A percentile compares a stretch with the other conserved stretches of the same genome.
Conservation (phyloP, 2,797 vertebrate species). For the Cynopterus sphinx region DNA sequence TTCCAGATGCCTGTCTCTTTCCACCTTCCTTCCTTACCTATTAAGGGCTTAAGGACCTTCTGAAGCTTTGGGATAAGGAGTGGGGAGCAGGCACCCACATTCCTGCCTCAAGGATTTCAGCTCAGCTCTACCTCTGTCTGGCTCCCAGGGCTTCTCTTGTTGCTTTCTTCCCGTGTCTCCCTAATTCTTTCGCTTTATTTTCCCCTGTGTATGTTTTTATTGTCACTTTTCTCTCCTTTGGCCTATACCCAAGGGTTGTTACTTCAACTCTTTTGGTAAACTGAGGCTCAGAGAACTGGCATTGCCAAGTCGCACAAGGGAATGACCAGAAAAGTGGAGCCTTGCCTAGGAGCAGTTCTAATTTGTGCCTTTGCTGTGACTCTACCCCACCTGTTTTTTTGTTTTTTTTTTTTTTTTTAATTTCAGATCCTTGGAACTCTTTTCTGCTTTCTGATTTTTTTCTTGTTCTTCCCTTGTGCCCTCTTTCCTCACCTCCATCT, state of each 20-base stretch:
- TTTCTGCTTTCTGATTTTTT: background rate
- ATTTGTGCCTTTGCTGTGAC: background rate
- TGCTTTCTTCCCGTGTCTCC: background rate
- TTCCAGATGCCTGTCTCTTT: background rate
- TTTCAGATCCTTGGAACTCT: background rate
- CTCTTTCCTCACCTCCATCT: background rate
- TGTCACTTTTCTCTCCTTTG: conserved; percentile 3
- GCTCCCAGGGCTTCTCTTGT: background rate
- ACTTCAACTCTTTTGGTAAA: background rate
- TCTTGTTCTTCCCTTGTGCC: background rate
- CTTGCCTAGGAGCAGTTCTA: background rate
- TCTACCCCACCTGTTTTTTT: background rate
- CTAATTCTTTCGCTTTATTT: background rate
- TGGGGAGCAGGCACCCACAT: background rate
- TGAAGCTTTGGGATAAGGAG: background rate
- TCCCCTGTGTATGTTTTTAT: background rate
- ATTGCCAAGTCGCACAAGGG: background rate
- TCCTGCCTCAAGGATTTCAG: background rate
- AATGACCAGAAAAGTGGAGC: background rate
- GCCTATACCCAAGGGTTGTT: background rate
- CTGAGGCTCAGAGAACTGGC: background rate
- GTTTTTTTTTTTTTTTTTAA: too few species aligned
- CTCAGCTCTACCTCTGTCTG: background rate
- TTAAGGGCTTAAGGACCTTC: conserved; percentile 35
- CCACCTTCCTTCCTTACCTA: conserved; percentile 42